phyloP scores from a whole-genome alignment of 1,140 invertebrate genomes.

The Pachypeltis micranthus region DNA sequence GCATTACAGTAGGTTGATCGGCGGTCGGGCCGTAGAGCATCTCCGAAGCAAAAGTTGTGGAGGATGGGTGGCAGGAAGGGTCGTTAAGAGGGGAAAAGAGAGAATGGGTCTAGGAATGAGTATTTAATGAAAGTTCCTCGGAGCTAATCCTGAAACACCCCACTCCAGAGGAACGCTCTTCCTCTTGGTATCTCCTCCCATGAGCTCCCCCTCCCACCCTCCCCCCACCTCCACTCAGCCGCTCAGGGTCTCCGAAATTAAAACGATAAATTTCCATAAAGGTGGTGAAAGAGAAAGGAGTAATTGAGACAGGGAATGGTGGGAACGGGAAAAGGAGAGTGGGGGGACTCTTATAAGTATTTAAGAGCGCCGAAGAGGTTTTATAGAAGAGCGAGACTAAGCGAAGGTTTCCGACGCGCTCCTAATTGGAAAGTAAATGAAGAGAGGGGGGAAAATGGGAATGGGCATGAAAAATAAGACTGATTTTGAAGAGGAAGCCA shows the following conservation, averaged over 20 bases:
- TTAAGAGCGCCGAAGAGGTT: neutral
- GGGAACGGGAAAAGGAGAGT: conserved; percentile 3
- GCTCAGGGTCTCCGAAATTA: conserved; percentile 5
- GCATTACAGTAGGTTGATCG: too few relatives aligned
- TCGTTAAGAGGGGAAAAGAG: neutral
- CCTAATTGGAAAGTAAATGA: neutral
- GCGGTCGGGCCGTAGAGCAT: too few relatives aligned
- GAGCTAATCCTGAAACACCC: neutral
- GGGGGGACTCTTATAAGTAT: conserved; percentile 8
- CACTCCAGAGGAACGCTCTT: too few relatives aligned
- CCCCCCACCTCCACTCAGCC: neutral
- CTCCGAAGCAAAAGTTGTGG: too few relatives aligned
- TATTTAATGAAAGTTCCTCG: conserved; percentile 11
- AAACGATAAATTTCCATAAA: conserved; percentile 14
- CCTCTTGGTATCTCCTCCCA: too few relatives aligned
- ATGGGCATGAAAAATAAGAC: neutral
- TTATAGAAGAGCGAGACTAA: neutral
- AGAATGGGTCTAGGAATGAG: conserved; percentile 8
- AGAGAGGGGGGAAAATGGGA: neutral
- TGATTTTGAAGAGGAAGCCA: too few relatives aligned
- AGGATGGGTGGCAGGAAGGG: neutral
- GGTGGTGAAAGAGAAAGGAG: conserved; percentile 13
- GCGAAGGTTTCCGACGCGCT: neutral
- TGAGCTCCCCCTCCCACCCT: neutral
- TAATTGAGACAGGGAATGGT: conserved; percentile 12